Evolutionary conservation across 2,888 invertebrate species (phyloP).

Genomic region (Acleris sparsana): DNA sequence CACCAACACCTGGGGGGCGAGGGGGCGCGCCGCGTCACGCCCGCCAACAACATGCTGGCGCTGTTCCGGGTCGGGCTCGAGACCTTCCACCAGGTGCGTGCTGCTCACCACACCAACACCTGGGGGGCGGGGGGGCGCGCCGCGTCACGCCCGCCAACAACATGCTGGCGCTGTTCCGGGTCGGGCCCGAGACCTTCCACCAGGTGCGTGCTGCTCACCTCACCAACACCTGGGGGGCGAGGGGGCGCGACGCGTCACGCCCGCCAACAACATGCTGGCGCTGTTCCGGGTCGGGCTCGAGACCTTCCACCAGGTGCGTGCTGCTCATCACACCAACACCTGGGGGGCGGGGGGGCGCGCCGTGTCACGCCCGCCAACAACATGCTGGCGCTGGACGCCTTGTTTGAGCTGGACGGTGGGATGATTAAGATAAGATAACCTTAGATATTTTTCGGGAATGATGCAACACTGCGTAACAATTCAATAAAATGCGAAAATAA

Average conservation of each 20-base stretch:
- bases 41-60: conserved; percentile 92
- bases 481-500: too few species aligned
- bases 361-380: too few species aligned
- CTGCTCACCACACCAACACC: too few species aligned
- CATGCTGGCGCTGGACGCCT: conserved; percentile 87
- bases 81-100: conserved; percentile 93
- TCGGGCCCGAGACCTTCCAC: conserved; percentile 93
- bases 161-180: conserved; percentile 95
- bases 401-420: conserved; percentile 83
- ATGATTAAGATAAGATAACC: too few species aligned
- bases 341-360: conserved; percentile 42
- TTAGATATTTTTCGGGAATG: too few species aligned
- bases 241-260: too few species aligned
- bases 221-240: too few species aligned
- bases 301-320: too few species aligned
- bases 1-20: conserved; percentile 50
- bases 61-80: conserved; percentile 95
- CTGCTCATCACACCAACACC: too few species aligned
- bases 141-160: conserved; percentile 91
- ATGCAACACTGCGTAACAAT: too few species aligned
- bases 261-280: too few species aligned
- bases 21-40: conserved; percentile 85
- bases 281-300: too few species aligned
- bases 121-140: conserved; percentile 79
- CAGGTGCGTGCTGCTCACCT: conserved; percentile 82